Conservation (phyloP, 2,113 vertebrate genomes). For the Brachyhypopomus occidentalis region DNA sequence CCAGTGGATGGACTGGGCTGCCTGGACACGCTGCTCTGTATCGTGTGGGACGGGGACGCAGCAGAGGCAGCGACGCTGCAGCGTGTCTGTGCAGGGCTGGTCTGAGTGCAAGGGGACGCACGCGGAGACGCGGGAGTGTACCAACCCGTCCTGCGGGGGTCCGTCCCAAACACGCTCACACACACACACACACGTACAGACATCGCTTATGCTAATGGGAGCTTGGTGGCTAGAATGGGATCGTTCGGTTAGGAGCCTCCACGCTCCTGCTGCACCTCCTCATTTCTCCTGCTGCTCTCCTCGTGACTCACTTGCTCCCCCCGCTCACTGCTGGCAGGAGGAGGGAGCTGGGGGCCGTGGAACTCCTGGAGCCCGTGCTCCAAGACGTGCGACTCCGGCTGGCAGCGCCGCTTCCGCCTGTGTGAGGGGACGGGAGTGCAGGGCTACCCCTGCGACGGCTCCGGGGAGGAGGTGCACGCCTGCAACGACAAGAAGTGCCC, state of each 20-base stretch:
- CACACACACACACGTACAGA: slow-evolving; percentile 3
- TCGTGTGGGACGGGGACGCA: slow-evolving; percentile 89
- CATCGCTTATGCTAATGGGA: background rate
- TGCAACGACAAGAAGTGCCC: slow-evolving; percentile 98
- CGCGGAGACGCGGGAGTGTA: slow-evolving; percentile 87
- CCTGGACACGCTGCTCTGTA: slow-evolving; percentile 89
- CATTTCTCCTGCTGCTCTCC: background rate
- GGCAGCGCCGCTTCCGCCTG: slow-evolving; percentile 95
- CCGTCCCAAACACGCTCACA: slow-evolving; percentile 58
- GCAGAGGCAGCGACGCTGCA: slow-evolving; percentile 90
- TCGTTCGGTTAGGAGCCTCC: too few species aligned
- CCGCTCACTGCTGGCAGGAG: slow-evolving; percentile 64
- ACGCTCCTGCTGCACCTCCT: too few species aligned
- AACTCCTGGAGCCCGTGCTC: slow-evolving; percentile 96
- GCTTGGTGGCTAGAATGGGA: too few species aligned
- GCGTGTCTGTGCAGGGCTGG: slow-evolving; percentile 87
- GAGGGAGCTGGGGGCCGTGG: slow-evolving; percentile 95
- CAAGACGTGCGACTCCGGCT: slow-evolving; percentile 95
- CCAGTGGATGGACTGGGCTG: slow-evolving; percentile 95
- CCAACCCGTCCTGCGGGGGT: slow-evolving; percentile 86
- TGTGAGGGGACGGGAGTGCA: slow-evolving; percentile 86
- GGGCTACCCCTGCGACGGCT: slow-evolving; percentile 92
- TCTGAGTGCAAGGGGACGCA: slow-evolving; percentile 89
- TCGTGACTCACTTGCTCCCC: background rate
- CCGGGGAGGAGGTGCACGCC: slow-evolving; percentile 91